Percentiles rank a stretch among this genome's conserved stretches.
phyloP scores from a whole-genome alignment of 2,888 invertebrate species.

The Odontothrips loti region DNA sequence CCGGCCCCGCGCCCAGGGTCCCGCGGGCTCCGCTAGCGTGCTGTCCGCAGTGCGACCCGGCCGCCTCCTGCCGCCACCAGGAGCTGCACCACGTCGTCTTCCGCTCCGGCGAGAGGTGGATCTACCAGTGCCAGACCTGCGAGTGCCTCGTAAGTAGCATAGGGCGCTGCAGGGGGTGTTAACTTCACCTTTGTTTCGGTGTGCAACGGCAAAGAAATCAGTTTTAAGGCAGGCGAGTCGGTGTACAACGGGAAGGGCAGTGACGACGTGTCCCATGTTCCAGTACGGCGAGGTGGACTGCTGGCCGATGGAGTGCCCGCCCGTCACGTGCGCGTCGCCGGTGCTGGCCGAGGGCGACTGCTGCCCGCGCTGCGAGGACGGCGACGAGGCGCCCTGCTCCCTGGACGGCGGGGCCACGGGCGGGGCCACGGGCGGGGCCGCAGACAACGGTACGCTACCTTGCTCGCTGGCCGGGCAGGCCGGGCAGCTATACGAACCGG shows the following conservation, averaged over 20 bases:
- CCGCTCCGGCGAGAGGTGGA: slow-evolving; percentile 81
- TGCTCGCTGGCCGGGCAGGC: slow-evolving; percentile 59
- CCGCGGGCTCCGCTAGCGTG: slow-evolving; percentile 54
- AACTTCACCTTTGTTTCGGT: too few species aligned
- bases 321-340: slow-evolving; percentile 55
- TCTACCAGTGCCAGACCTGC: slow-evolving; percentile 87
- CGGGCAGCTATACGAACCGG: slow-evolving; percentile 55
- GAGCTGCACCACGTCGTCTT: slow-evolving; percentile 70
- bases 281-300: slow-evolving; percentile 84
- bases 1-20: slow-evolving; percentile 41
- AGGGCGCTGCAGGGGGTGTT: neutral
- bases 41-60: slow-evolving; percentile 76
- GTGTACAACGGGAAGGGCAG: too few species aligned
- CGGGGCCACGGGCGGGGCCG: slow-evolving; percentile 60
- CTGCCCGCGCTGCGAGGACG: slow-evolving; percentile 66
- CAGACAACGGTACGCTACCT: slow-evolving; percentile 40
- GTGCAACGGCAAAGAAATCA: too few species aligned
- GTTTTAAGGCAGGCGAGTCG: too few species aligned
- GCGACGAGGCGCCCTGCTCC: slow-evolving; percentile 49
- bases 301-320: slow-evolving; percentile 81
- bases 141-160: slow-evolving; percentile 70
- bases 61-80: slow-evolving; percentile 71
- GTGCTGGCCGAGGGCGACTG: slow-evolving; percentile 63
- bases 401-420: slow-evolving; percentile 47
- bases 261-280: slow-evolving; percentile 36